phyloP scores from a whole-genome alignment of 2,113 vertebrate species.

The human region DNA sequence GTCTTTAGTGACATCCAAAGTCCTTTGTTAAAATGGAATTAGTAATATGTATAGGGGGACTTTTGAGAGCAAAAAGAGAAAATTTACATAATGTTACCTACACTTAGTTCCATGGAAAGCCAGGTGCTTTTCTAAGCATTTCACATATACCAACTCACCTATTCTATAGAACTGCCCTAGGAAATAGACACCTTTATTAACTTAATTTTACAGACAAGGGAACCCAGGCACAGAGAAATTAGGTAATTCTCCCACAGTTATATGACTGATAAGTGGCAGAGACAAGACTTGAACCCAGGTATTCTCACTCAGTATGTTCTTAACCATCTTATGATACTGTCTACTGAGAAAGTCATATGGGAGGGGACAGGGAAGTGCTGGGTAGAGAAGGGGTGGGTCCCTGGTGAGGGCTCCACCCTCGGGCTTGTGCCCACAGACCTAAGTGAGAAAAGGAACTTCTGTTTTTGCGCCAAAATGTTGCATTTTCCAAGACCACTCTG shows the following conservation, averaged over 20 bases:
- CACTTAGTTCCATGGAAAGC: not conserved
- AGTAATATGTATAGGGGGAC: not conserved
- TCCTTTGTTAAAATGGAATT: not conserved
- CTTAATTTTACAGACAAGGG: not conserved
- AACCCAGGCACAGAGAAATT: not conserved
- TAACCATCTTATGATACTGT: not conserved
- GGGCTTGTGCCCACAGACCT: too few species aligned
- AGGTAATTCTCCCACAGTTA: not conserved
- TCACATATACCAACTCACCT: not conserved
- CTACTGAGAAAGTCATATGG: too few species aligned
- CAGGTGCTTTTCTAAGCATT: not conserved
- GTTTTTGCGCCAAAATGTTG: too few species aligned
- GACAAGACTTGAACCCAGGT: not conserved
- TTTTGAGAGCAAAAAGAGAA: not conserved
- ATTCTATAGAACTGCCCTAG: not conserved
- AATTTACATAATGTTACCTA: not conserved
- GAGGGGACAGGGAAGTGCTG: too few species aligned
- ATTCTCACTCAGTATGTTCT: not conserved
- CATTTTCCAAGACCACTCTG: too few species aligned
- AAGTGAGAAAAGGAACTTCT: too few species aligned
- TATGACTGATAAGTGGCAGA: not conserved
- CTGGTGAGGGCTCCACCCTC: too few species aligned
- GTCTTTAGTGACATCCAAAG: not conserved
- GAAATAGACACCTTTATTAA: not conserved
- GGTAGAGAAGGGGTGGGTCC: too few species aligned